These are phyloP conservation scores for Achroia grisella DNA, from an alignment of 1,140 invertebrate genomes.

Conservation along the genomic window DNA sequence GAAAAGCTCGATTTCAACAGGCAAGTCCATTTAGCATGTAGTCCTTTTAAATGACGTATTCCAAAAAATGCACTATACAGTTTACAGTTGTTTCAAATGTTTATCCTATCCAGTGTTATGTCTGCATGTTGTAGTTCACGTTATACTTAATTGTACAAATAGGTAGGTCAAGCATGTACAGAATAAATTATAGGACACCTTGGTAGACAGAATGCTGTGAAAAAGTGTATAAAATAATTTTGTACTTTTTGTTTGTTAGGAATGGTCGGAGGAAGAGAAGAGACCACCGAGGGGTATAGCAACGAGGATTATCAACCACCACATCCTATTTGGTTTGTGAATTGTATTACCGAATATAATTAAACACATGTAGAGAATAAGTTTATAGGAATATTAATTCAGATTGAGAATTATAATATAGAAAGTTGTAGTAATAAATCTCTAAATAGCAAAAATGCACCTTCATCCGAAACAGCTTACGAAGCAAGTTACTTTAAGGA, in stretches of 20 bases:
- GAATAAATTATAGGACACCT: too few species aligned
- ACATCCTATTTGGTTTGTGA: slow-evolving; percentile 66
- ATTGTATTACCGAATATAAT: background rate
- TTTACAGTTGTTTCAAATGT: background rate
- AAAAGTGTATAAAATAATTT: too few species aligned
- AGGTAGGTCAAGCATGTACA: too few species aligned
- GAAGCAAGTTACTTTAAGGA: too few species aligned
- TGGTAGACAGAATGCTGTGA: too few species aligned
- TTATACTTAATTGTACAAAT: background rate
- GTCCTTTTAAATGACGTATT: background rate
- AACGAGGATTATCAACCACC: slow-evolving; percentile 72
- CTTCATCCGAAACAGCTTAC: too few species aligned
- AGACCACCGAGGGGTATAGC: slow-evolving; percentile 68
- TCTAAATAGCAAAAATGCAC: too few species aligned
- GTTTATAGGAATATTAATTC: too few species aligned
- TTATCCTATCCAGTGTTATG: background rate
- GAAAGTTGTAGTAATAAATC: too few species aligned
- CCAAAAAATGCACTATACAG: background rate
- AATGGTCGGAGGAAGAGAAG: slow-evolving; percentile 70
- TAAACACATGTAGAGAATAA: too few species aligned
- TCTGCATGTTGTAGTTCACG: slow-evolving; percentile 3
- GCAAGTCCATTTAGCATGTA: slow-evolving; percentile 52
- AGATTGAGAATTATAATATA: too few species aligned
- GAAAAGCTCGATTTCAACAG: slow-evolving; percentile 90
- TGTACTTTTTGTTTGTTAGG: slow-evolving; percentile 25